These are phyloP conservation scores for Agrilus cyanescens DNA, from an alignment of 2,888 invertebrate genomes.

Conservation along the genomic window DNA sequence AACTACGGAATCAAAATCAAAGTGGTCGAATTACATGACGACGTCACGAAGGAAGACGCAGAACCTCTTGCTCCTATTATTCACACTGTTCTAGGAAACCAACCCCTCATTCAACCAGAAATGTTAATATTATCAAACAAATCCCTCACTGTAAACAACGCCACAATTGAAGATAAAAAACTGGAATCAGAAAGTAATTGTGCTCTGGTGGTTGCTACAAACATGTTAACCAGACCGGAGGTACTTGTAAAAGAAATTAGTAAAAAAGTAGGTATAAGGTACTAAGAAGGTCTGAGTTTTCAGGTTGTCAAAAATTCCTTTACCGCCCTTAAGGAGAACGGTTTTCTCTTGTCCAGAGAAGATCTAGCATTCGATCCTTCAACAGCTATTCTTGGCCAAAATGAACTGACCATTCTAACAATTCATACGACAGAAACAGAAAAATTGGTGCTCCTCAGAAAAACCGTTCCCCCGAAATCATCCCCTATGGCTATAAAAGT, in stretches of 20 bases:
- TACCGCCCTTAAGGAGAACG: conserved; percentile 43
- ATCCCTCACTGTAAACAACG: conserved; percentile 36
- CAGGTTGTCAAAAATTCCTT: conserved; percentile 23
- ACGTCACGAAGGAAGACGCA: conserved; percentile 25
- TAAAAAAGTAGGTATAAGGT: background rate
- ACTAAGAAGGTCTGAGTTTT: background rate
- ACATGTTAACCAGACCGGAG: conserved; percentile 39
- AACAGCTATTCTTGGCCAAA: conserved; percentile 32
- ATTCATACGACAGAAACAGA: conserved; percentile 40
- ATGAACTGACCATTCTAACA: conserved; percentile 39
- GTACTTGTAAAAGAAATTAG: conserved; percentile 21
- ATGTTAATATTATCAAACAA: conserved; percentile 45
- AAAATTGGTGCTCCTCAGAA: conserved; percentile 43
- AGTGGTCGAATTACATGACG: conserved; percentile 36
- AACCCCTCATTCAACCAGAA: conserved; percentile 59
- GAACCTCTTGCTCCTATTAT: conserved; percentile 44
- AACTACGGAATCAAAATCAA: conserved; percentile 48
- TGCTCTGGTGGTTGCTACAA: conserved; percentile 22
- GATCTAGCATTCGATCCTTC: conserved; percentile 37
- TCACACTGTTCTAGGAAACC: conserved; percentile 48
- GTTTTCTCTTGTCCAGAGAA: conserved; percentile 51
- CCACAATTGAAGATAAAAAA: conserved; percentile 52
- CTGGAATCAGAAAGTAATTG: conserved; percentile 28
- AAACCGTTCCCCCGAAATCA: conserved; percentile 36
- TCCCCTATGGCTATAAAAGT: conserved; percentile 39